These are phyloP conservation scores for Mellilla xanthometata DNA, from an alignment of 2,888 invertebrate genomes.

Conservation along the genomic window DNA sequence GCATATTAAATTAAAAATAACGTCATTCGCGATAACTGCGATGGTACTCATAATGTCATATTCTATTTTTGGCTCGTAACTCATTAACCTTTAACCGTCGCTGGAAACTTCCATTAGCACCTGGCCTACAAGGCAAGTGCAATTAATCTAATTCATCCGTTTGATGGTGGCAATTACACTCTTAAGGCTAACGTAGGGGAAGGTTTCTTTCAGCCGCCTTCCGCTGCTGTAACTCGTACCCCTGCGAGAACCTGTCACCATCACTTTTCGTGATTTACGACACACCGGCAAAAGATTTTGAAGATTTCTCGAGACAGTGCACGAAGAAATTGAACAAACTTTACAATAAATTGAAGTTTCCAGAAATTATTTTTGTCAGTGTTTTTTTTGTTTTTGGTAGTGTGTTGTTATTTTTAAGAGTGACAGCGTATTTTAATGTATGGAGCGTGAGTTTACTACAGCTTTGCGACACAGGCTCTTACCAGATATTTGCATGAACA, in stretches of 20 bases:
- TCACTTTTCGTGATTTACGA: slow-evolving; percentile 54
- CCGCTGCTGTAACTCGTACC: slow-evolving; percentile 15
- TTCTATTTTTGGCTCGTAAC: background rate
- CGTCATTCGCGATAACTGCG: too few species aligned
- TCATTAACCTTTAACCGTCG: slow-evolving; percentile 24
- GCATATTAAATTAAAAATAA: too few species aligned
- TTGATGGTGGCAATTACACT: slow-evolving; percentile 61
- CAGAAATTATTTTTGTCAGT: too few species aligned
- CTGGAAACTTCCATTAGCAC: slow-evolving; percentile 66
- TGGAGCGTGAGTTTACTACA: too few species aligned
- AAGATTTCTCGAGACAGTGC: too few species aligned
- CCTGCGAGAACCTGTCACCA: slow-evolving; percentile 34
- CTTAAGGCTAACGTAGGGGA: slow-evolving; percentile 46
- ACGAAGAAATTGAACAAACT: too few species aligned
- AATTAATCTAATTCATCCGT: slow-evolving; percentile 74
- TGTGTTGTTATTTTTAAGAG: too few species aligned
- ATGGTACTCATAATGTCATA: background rate
- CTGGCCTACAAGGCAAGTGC: slow-evolving; percentile 63
- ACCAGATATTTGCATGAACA: too few species aligned
- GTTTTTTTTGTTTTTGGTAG: too few species aligned
- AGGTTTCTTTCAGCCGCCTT: slow-evolving; percentile 25
- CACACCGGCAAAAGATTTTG: background rate
- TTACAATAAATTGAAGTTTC: too few species aligned
- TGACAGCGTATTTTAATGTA: too few species aligned
- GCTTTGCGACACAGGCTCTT: too few species aligned